Base-by-base conservation (phyloP, 2,797 vertebrate genomes). In the Lithobates sylvaticus region DNA sequence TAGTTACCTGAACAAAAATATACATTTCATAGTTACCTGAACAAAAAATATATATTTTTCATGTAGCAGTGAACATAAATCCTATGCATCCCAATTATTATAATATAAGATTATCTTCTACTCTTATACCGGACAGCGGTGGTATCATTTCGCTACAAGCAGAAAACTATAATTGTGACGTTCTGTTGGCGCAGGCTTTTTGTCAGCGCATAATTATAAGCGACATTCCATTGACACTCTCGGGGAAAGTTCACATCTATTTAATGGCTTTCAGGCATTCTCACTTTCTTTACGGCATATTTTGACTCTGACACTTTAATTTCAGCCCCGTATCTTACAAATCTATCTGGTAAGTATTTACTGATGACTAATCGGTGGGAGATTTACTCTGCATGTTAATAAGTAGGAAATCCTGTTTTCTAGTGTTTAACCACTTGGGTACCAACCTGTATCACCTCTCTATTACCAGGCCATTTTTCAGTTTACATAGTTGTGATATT, bases 181-280 rank as follows among this genome's bases (percentile, higher is more conserved):
- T 67, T 68, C 6, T 10, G 2, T 61, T n/a, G 68, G 32, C 32
- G 2, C 34, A 21, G 8, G 44, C 44, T 21, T 21, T 32, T 71
- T 72, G 75, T 26, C 58, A 84, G 13, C 47, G 34, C 26, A 39
- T 78, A 84, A 78, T 84, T 78, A 72, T 73, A 64, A 67, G 44
- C 32, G 83, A 65, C 76, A 78, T 70, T 65, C 83, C 36, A n/a
- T 71, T 73, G 42, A 72, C 71, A 32, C 5, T 4, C 13, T 84
- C 74, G 23, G n/a, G 8, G 67, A 71, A 42, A 47, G 81, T 75
- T 83, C 36, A 47, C 10, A 8, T 34, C 21, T 26, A 54, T 61
- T 71, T 61, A 15, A 27, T 72, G 26, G 29, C 44, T 44, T 50
- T 65, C 34, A 44, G 39, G 44, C 39, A 36, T 84, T 44, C 74